Base-by-base conservation (phyloP, 1,140 invertebrate species). In the Oryctes rhinoceros region DNA sequence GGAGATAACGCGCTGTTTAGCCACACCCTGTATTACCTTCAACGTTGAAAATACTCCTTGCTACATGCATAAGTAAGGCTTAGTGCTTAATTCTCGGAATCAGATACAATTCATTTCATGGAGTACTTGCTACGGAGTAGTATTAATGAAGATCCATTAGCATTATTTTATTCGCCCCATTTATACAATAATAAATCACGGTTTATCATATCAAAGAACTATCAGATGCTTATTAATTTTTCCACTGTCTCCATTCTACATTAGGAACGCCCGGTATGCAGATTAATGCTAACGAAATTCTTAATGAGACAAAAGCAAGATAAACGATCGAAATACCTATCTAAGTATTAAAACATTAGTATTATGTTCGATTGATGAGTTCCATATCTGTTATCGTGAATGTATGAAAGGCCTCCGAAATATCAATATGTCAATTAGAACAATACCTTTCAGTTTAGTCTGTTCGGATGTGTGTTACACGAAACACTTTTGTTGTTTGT, bases 341-440 rank as follows among this genome's bases (percentile, higher is more conserved):
- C 65, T 30, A 35, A 37, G 65, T 71, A 71, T 71, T 71, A 71
- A 71, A 71, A 71, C 65, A 71, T 71, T 71, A 71, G 24, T 37
- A 35, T 62, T 35, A 71, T 71, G 18, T 71, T 71, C 65, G 65
- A 71, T 71, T 71, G 65, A 71, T 71, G 65, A 71, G 65, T 71
- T 30, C 65, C 65, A 71, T 71, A 71, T 71, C 65, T 71, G 65
- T 71, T 71, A 71, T 71, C 65, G 65, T 30, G 65, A 71, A 71
- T 35, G 24, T 24, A 71, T 30, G 20, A 71, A 37, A 35, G 18
- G 24, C 24, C 24, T 71, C 20, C 24, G 65, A 10, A 71, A 71
- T 71, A 71, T 71, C 20, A 71, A 35, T n/a, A 24, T 71, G 65
- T 71, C 65, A 71, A 71, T 71, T 71, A 71, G 65, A 71, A 71